Percentiles rank a stretch among this genome's conserved stretches.
phyloP scores from a whole-genome alignment of 2,113 vertebrate species.

The Physeter macrocephalus region DNA sequence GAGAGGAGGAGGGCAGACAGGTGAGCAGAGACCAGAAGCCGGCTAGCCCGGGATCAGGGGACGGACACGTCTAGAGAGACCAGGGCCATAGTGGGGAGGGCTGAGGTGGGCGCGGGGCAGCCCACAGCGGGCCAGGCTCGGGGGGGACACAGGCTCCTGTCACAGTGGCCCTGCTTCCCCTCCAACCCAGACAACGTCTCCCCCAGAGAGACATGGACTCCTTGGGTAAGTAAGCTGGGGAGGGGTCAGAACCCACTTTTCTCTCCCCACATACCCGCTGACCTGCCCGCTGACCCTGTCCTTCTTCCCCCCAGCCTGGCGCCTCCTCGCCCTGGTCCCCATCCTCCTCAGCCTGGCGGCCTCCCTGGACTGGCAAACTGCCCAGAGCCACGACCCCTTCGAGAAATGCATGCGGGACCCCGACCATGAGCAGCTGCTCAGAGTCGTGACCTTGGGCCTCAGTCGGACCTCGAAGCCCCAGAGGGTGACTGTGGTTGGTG shows the following conservation, averaged over 20 bases:
- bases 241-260: background rate
- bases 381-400: constrained; percentile 73
- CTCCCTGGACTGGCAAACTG: constrained; percentile 28
- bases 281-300: background rate
- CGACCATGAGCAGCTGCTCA: constrained; percentile 83
- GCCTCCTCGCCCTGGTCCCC: background rate
- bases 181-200: background rate
- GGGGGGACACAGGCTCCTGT: background rate
- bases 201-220: background rate
- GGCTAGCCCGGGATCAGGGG: background rate
- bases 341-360: constrained; percentile 11
- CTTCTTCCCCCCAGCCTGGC: constrained; percentile 3
- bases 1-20: background rate
- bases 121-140: background rate
- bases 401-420: constrained; percentile 82
- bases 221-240: constrained; percentile 3
- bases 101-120: background rate
- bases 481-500: constrained; percentile 83
- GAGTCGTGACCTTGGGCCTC: constrained; percentile 81
- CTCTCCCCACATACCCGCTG: fast-evolving
- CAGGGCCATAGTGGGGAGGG: background rate
- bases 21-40: too few relatives aligned
- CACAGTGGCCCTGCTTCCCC: background rate
- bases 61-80: background rate
- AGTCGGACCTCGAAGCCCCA: constrained; percentile 74